Evolutionary conservation across 2,113 vertebrate species (phyloP).

Genomic region (Pyxicephalus adspersus): DNA sequence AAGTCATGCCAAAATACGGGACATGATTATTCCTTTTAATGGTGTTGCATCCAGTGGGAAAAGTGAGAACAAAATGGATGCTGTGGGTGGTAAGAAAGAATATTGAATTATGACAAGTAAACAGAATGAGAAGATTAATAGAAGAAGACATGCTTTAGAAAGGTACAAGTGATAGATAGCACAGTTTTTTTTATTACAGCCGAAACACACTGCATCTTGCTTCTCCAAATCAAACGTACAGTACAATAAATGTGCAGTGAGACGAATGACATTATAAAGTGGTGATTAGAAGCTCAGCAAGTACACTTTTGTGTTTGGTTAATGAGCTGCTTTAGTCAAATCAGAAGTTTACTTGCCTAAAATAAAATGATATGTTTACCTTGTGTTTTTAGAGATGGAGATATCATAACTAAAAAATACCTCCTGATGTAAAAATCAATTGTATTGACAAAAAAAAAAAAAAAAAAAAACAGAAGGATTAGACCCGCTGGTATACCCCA

Average conservation of each 20-base stretch:
- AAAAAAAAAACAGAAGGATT: no score
- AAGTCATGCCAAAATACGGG: not conserved
- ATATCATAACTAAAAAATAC: not conserved
- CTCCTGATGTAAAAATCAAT: no score
- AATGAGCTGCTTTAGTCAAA: not conserved
- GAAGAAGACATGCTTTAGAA: constrained; percentile 25
- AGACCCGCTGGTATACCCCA: no score
- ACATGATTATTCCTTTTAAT: constrained; percentile 12
- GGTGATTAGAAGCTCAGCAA: not conserved
- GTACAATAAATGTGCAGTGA: not conserved
- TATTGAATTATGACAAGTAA: constrained; percentile 47
- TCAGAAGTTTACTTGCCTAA: not conserved
- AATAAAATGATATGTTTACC: not conserved
- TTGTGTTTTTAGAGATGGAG: not conserved
- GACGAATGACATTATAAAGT: not conserved
- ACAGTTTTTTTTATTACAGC: constrained; percentile 24
- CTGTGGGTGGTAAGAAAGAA: constrained; percentile 41
- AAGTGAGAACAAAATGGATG: constrained; percentile 21
- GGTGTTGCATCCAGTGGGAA: constrained; percentile 16
- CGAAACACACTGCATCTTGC: not conserved
- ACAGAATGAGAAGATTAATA: constrained; percentile 46
- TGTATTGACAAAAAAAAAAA: no score
- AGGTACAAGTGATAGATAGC: constrained; percentile 31
- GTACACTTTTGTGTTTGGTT: not conserved
- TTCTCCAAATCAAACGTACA: not conserved